phyloP scores from a whole-genome alignment of 2,888 invertebrate species.

The Limnephilus lunatus region DNA sequence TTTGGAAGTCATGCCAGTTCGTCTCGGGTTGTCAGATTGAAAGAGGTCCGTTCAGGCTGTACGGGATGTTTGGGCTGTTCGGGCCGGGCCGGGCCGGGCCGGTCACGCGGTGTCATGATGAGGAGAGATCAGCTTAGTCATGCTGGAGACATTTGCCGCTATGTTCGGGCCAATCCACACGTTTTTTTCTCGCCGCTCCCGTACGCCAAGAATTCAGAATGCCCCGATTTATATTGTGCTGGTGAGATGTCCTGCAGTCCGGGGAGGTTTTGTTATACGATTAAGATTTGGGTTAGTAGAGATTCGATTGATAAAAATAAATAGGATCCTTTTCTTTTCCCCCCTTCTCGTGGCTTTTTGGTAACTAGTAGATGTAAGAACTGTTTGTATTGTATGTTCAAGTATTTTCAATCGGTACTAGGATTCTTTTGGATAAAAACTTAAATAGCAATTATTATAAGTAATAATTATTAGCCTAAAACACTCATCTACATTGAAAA shows the following conservation, averaged over 20 bases:
- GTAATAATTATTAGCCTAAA: no score
- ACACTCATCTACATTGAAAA: no score
- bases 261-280: not conserved
- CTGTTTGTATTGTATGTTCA: no score
- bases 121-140: constrained; percentile 57
- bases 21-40: constrained; percentile 47
- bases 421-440: no score
- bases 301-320: not conserved
- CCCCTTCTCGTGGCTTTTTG: not conserved
- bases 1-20: constrained; percentile 50
- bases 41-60: not conserved
- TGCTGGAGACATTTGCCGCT: constrained; percentile 59
- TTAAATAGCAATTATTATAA: no score
- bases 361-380: not conserved
- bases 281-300: not conserved
- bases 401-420: no score
- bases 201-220: constrained; percentile 9
- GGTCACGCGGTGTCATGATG: constrained; percentile 59
- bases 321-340: not conserved
- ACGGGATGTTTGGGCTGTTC: not conserved
- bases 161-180: not conserved
- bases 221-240: not conserved
- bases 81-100: constrained; percentile 31
- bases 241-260: not conserved
- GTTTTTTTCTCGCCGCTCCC: constrained; percentile 19